phyloP scores from a whole-genome alignment of 2,888 invertebrate genomes.

The Drosophila borealis region DNA sequence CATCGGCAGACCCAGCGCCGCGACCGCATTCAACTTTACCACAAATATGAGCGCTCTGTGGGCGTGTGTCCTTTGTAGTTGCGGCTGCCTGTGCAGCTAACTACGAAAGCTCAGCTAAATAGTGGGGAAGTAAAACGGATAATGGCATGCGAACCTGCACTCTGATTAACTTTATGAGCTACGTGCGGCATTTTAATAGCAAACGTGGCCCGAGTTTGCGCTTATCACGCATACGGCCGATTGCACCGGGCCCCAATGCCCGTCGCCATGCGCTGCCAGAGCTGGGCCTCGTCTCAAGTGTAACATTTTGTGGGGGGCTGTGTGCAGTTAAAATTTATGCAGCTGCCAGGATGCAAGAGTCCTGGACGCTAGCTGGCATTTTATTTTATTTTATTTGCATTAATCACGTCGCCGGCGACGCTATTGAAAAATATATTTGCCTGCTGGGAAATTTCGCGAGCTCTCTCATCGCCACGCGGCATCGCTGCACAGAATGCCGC shows the following conservation, averaged over 20 bases:
- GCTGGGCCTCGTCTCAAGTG: conserved; percentile 67
- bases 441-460: conserved; percentile 77
- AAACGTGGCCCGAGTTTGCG: conserved; percentile 48
- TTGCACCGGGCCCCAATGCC: conserved; percentile 27
- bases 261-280: not conserved
- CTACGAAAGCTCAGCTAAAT: conserved; percentile 44
- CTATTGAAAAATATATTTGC: conserved; percentile 81
- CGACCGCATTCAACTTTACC: conserved; percentile 61
- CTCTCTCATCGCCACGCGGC: conserved; percentile 37
- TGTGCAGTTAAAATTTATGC: conserved; percentile 73
- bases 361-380: conserved; percentile 61
- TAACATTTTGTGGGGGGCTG: conserved; percentile 64
- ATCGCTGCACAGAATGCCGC: conserved; percentile 14
- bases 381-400: conserved; percentile 80
- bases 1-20: conserved; percentile 8
- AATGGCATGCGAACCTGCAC: conserved; percentile 44
- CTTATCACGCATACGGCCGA: conserved; percentile 73
- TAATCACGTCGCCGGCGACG: conserved; percentile 79
- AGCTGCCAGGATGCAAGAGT: conserved; percentile 57
- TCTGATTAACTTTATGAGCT: conserved; percentile 79
- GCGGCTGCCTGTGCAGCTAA: conserved; percentile 41
- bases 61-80: conserved; percentile 54
- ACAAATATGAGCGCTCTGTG: conserved; percentile 71
- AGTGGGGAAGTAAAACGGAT: conserved; percentile 18
- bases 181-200: conserved; percentile 75